Evolutionary conservation across 2,113 vertebrate genomes (phyloP), one percentile per base, ranked within the genome.

Genomic region (Megalops atlanticus): DNA sequence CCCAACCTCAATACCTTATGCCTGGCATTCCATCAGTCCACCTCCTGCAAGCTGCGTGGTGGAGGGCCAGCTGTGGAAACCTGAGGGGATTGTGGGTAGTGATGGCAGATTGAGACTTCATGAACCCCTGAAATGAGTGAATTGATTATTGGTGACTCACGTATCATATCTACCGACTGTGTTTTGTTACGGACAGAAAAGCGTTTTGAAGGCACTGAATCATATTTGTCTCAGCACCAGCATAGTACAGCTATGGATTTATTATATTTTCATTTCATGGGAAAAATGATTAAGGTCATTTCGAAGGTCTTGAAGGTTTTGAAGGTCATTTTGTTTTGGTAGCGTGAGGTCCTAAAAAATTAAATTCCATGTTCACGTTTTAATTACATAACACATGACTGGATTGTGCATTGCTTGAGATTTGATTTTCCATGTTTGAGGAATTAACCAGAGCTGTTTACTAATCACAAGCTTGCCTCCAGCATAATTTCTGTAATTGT

Each of bases 271-370:
- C n/a, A n/a, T n/a, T n/a, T 35, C 70, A 24, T 8, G 79, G 12
- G 71, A 31, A 49, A 80, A 35, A 35, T 35, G 14, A 21, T 0
- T 21, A 27, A 70, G 71, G 24, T 69, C 74, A 73, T 79, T 74
- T 3, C 78, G 10, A 47, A 86, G 82, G 64, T 88, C 85, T 38
- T 80, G 11, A 73, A 80, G n/a, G 2, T 49, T 49, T 16, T 21
- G 18, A 54, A n/a, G n/a, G n/a, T n/a, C n/a, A n/a, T n/a, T n/a
- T n/a, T 49, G 12, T 49, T 49, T 54, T 24, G 24, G 24, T 2
- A 2, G 16, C 2, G 49, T 2, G 49, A 16, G n/a, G n/a, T n/a
- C n/a, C n/a, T n/a, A n/a, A n/a, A 54, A 21, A 54, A 16, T 49
- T 15, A 24, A 54, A 54, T 54, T 21, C 4, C 2, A 21, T 54